phyloP scores from a whole-genome alignment of 1,140 invertebrate species.

The Heliconius hermathena region DNA sequence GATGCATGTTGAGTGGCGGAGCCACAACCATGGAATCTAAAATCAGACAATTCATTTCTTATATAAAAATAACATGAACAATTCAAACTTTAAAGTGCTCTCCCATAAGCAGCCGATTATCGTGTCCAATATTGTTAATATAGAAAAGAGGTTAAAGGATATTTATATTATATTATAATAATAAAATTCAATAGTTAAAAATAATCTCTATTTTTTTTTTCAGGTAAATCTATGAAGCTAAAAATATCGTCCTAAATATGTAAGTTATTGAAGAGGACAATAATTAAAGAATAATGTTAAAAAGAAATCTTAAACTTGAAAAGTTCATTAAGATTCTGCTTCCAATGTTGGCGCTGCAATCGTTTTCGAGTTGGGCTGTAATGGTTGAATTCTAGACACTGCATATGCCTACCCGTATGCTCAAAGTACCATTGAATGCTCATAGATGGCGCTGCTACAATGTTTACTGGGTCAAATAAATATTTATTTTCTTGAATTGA shows the following conservation, averaged over 20 bases:
- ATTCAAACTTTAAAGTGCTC: no score
- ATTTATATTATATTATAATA: no score
- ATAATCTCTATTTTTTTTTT: background rate
- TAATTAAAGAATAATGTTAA: background rate
- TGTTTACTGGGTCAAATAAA: background rate
- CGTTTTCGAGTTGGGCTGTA: constrained; percentile 10
- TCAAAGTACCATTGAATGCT: constrained; percentile 22
- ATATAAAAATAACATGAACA: no score
- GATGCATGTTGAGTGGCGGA: no score
- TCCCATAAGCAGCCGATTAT: background rate
- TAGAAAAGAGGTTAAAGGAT: no score
- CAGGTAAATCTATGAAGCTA: background rate
- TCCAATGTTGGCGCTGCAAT: constrained; percentile 26
- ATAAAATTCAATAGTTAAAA: background rate
- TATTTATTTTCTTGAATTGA: background rate
- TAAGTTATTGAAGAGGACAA: constrained; percentile 15
- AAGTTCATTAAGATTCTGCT: background rate
- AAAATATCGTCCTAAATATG: background rate
- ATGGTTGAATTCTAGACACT: constrained; percentile 30
- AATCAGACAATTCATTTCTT: no score
- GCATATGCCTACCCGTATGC: constrained; percentile 24
- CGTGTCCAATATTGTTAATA: background rate
- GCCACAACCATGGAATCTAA: no score
- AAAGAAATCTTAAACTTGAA: background rate
- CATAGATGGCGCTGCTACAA: constrained; percentile 29